Evolutionary conservation across 2,797 vertebrate genomes (phyloP).

Genomic region (Danio kyathit): DNA sequence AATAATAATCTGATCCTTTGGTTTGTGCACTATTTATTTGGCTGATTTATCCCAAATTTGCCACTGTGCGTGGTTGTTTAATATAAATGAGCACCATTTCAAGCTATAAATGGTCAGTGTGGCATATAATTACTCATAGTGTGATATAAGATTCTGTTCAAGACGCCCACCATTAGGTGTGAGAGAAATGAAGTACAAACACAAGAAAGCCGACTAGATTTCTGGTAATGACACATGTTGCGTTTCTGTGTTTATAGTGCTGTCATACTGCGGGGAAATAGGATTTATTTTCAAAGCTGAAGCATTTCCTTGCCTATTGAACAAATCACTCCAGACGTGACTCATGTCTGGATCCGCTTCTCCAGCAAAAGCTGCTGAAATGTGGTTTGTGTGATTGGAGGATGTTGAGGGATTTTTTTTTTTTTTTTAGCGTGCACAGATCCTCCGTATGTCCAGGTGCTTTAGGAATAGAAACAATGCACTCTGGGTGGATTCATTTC

Average conservation of each 20-base stretch:
- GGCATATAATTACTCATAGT: not conserved
- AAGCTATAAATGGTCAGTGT: conserved; percentile 9
- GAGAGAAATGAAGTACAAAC: not conserved
- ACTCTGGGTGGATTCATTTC: not conserved
- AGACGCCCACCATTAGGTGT: not conserved
- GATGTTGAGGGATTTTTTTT: conserved; percentile 15
- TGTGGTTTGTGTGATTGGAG: conserved; percentile 4
- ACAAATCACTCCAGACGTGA: not conserved
- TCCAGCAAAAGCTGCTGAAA: not conserved
- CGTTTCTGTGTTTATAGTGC: not conserved
- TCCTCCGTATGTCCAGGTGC: not conserved
- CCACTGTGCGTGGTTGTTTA: not conserved
- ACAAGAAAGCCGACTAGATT: not conserved
- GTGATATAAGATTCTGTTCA: conserved; percentile 16
- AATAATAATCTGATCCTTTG: not conserved
- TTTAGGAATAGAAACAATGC: conserved; percentile 11
- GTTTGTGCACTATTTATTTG: not conserved
- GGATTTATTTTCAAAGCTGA: not conserved
- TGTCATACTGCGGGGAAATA: not conserved
- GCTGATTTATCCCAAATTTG: not conserved
- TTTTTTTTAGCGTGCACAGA: not conserved
- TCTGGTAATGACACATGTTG: not conserved
- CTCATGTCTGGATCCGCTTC: conserved; percentile 20
- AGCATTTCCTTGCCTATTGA: not conserved
- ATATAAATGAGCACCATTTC: not conserved